Evolutionary conservation across 2,113 vertebrate genomes (phyloP).

Genomic region (Kobus ellipsiprymnus): DNA sequence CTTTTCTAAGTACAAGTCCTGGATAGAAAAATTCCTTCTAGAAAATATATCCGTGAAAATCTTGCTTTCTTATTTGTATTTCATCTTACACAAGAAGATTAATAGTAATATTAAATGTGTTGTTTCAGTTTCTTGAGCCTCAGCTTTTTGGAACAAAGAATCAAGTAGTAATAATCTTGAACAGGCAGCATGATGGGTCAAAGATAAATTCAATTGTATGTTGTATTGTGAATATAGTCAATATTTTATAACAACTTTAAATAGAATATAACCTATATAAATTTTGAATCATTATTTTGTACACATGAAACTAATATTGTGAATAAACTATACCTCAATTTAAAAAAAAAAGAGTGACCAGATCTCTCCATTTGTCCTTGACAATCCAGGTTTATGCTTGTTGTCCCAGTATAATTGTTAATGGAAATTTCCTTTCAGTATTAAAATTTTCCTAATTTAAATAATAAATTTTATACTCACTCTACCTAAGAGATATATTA

Average conservation of each 20-base stretch:
- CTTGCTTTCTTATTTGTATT: not conserved
- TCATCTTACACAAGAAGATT: not conserved
- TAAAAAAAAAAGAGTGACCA: not conserved
- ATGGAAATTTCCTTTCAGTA: not conserved
- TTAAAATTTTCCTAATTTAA: not conserved
- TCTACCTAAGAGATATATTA: not conserved
- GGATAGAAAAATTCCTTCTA: not conserved
- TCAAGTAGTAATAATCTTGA: not conserved
- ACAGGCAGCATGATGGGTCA: not conserved
- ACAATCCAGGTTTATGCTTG: not conserved
- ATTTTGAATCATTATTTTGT: not conserved
- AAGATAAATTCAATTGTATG: not conserved
- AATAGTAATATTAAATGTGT: not conserved
- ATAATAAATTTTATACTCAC: not conserved
- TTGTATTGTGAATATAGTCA: not conserved
- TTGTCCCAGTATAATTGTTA: not conserved
- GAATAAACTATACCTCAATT: not conserved
- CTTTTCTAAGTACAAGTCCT: not conserved
- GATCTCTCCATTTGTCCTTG: not conserved
- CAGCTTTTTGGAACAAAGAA: not conserved
- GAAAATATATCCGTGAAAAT: not conserved
- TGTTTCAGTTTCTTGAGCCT: not conserved
- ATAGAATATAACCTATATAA: not conserved
- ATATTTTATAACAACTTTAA: not conserved
- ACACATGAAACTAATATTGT: not conserved